Conservation (phyloP, 2,888 invertebrate genomes). For the Ctena decussata region DNA sequence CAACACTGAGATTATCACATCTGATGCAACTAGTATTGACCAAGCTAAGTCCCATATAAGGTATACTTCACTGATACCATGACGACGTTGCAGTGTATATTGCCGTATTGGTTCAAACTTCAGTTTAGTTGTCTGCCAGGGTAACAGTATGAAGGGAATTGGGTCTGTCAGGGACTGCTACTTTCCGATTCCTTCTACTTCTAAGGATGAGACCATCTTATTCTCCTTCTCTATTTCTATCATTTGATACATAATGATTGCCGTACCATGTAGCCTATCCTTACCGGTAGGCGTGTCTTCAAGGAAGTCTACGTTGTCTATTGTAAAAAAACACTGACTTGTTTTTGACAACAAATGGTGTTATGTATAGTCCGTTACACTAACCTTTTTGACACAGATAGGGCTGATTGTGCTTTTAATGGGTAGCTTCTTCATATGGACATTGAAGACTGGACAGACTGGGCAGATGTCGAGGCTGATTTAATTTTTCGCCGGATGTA, state of each 20-base stretch:
- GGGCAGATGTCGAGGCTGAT: no score
- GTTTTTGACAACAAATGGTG: conserved; percentile 7
- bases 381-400: no score
- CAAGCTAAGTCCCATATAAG: conserved; percentile 4
- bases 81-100: background rate
- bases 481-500: no score
- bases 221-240: background rate
- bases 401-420: no score
- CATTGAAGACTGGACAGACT: no score
- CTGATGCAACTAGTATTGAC: background rate
- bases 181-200: background rate
- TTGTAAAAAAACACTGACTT: conserved; percentile 11
- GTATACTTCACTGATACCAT: conserved; percentile 6
- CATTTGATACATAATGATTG: background rate
- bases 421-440: no score
- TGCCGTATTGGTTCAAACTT: background rate
- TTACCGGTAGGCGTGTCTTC: conserved; percentile 8
- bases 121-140: background rate
- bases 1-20: no score
- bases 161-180: background rate
- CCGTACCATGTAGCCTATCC: background rate
- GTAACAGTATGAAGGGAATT: background rate
- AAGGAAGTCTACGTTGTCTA: conserved; percentile 5
- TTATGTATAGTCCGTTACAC: background rate
- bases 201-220: background rate